Evolutionary conservation across 2,888 invertebrate genomes (phyloP).

Genomic region (Agriopis marginaria): DNA sequence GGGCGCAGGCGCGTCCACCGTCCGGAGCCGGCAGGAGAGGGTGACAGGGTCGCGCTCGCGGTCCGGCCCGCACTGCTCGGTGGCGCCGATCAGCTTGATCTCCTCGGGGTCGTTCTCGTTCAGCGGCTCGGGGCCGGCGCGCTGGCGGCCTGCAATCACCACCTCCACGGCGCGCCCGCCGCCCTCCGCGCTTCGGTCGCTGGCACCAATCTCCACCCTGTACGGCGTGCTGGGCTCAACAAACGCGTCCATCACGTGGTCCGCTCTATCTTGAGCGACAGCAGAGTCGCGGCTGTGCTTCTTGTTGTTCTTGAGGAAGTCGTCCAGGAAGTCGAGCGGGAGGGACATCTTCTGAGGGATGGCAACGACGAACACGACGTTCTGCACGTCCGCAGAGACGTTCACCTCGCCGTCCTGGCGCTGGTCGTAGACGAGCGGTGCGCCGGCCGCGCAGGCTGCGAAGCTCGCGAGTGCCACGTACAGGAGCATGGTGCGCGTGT

Average conservation of each 20-base stretch:
- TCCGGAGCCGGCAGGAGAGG: conserved; percentile 78
- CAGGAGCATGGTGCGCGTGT: conserved; percentile 74
- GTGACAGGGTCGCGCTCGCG: conserved; percentile 89
- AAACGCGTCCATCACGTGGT: conserved; percentile 80
- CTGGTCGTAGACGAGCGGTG: conserved; percentile 87
- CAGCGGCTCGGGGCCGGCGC: conserved; percentile 59
- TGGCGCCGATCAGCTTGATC: conserved; percentile 88
- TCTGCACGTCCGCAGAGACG: conserved; percentile 90
- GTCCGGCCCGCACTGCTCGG: conserved; percentile 92
- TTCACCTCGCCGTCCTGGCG: conserved; percentile 92
- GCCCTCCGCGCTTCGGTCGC: conserved; percentile 58
- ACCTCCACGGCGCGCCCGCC: conserved; percentile 71
- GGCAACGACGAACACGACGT: conserved; percentile 90
- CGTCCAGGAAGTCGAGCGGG: conserved; percentile 54
- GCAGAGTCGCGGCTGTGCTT: conserved; percentile 48
- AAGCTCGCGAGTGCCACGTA: conserved; percentile 55
- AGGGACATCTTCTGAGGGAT: conserved; percentile 72
- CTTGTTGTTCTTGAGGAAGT: conserved; percentile 41
- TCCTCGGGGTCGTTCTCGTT: conserved; percentile 60
- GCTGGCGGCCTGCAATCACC: conserved; percentile 71
- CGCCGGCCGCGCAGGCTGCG: conserved; percentile 63
- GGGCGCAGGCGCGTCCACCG: neutral
- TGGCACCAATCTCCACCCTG: conserved; percentile 87
- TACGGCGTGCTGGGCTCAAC: conserved; percentile 90
- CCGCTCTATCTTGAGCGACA: conserved; percentile 72